These are phyloP conservation scores for Willowsia nigromaculata DNA, from an alignment of 2,888 invertebrate genomes.

Conservation along the genomic window DNA sequence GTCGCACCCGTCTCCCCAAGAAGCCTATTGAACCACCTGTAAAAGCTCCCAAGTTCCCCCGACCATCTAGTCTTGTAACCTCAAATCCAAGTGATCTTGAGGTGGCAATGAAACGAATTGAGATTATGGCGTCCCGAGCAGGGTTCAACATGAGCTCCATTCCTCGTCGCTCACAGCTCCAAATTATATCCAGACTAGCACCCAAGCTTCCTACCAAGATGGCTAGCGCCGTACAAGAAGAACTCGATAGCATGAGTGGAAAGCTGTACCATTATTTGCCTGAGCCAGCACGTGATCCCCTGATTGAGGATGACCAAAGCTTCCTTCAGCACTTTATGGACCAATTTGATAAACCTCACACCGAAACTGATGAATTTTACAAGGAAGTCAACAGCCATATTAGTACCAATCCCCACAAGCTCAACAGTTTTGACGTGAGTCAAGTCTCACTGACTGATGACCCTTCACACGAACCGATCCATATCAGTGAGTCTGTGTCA, in stretches of 20 bases:
- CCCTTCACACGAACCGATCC: constrained; percentile 15
- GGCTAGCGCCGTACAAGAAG: constrained; percentile 67
- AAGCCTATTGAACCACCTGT: constrained; percentile 43
- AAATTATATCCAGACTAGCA: constrained; percentile 73
- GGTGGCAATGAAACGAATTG: constrained; percentile 77
- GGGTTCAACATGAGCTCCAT: constrained; percentile 78
- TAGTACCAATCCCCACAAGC: constrained; percentile 5
- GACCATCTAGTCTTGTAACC: constrained; percentile 72
- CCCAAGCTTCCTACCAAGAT: constrained; percentile 75
- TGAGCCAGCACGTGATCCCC: constrained; percentile 76
- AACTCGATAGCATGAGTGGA: constrained; percentile 69
- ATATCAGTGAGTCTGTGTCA: constrained; percentile 38
- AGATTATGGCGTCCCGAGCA: constrained; percentile 77
- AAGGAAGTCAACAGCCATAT: constrained; percentile 58
- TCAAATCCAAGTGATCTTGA: constrained; percentile 75
- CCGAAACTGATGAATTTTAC: constrained; percentile 54
- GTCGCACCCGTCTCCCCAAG: constrained; percentile 50
- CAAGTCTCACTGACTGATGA: constrained; percentile 64
- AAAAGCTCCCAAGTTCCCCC: constrained; percentile 53
- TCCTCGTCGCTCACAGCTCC: constrained; percentile 76
- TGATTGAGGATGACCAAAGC: constrained; percentile 73
- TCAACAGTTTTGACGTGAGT: constrained; percentile 61
- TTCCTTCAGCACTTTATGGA: constrained; percentile 73
- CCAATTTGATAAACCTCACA: constrained; percentile 55
- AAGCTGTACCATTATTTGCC: constrained; percentile 76